A percentile compares a stretch with the other conserved stretches of the same genome.
These are phyloP conservation scores for Neodiprion pinetum DNA, from an alignment of 1,140 invertebrate species.

Conservation along the genomic window DNA sequence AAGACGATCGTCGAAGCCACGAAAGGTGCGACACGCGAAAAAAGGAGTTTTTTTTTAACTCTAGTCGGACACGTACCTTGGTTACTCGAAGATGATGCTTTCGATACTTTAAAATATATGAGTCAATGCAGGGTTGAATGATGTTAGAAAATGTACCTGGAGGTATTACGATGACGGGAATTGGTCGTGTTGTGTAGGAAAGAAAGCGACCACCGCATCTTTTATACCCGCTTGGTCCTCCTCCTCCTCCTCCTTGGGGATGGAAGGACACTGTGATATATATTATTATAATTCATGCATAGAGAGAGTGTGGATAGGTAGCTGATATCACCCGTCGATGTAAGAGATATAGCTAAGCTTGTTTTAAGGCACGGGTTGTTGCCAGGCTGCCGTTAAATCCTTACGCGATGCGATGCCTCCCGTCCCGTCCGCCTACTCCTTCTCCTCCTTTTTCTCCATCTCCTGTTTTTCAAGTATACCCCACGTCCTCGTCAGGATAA, in stretches of 20 bases:
- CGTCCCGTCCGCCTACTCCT: conserved; percentile 28
- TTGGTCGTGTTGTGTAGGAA: too few species aligned
- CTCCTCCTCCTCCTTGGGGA: too few species aligned
- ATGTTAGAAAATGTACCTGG: too few species aligned
- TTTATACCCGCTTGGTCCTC: too few species aligned
- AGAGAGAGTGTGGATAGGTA: conserved; percentile 1
- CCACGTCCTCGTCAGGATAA: conserved; percentile 14
- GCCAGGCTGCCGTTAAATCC: conserved; percentile 27
- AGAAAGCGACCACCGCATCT: too few species aligned
- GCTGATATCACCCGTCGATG: conserved; percentile 12
- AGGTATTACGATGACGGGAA: too few species aligned
- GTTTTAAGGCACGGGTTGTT: conserved; percentile 8
- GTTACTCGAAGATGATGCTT: too few species aligned
- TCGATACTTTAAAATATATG: too few species aligned
- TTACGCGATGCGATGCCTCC: conserved; percentile 2
- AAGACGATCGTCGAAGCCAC: conserved; percentile 53
- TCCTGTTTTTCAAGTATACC: not conserved
- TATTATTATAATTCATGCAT: too few species aligned
- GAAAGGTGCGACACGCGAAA: conserved; percentile 42
- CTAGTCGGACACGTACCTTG: too few species aligned
- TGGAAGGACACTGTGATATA: too few species aligned
- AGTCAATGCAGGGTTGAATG: too few species aligned
- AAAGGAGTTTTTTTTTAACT: not conserved
- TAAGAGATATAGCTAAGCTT: conserved; percentile 17
- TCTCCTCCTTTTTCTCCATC: conserved; percentile 17